Percentiles rank a stretch among this genome's conserved stretches.
Evolutionary conservation across 2,113 vertebrate species (phyloP).

Genomic region (Cyprinodon variegatus): DNA sequence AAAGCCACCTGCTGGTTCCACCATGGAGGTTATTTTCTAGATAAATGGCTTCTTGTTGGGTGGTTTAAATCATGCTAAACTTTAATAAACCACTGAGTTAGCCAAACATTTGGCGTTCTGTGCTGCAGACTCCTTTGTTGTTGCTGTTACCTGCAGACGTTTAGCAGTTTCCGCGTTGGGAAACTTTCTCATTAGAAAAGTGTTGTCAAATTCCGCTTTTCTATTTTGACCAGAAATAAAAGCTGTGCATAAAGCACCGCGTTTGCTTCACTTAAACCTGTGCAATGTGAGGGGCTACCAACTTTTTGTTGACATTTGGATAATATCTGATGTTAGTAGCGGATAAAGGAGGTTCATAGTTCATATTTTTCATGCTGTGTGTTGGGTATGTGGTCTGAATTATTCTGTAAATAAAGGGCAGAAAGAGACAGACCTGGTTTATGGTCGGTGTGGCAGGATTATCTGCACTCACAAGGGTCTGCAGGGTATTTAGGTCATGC

Average conservation of each 20-base stretch:
- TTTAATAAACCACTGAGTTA: neutral
- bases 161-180: neutral
- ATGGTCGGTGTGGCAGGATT: constrained; percentile 10
- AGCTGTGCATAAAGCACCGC: neutral
- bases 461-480: constrained; percentile 27
- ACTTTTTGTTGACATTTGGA: neutral
- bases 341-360: too few relatives aligned
- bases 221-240: neutral
- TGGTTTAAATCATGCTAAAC: neutral
- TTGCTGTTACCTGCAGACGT: neutral
- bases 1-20: neutral
- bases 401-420: too few relatives aligned
- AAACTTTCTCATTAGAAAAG: neutral
- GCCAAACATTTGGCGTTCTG: neutral
- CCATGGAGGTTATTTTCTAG: neutral
- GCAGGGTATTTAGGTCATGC: constrained; percentile 56
- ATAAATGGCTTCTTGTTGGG: neutral
- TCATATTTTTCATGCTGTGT: too few relatives aligned
- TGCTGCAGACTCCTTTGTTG: neutral
- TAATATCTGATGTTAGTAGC: neutral
- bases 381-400: too few relatives aligned
- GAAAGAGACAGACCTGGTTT: neutral
- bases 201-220: neutral
- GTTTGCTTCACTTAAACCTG: neutral
- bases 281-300: neutral